phyloP scores from a whole-genome alignment of 2,888 invertebrate genomes.

The Drosophila anomalata region DNA sequence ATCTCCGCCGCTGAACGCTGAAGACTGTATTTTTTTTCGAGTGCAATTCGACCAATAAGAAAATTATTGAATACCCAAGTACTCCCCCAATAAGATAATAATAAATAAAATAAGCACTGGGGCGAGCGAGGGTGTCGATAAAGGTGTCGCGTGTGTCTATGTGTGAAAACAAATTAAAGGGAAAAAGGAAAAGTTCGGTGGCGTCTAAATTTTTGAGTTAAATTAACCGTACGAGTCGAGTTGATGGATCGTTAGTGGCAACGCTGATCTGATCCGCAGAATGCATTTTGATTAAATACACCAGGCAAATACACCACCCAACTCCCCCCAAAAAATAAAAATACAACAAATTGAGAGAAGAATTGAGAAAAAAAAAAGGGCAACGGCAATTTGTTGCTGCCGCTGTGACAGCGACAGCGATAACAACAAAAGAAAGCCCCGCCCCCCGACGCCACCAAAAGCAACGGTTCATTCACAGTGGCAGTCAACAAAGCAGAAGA shows the following conservation, averaged over 20 bases:
- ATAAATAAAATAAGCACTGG: conserved; percentile 6
- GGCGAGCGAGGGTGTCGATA: conserved; percentile 15
- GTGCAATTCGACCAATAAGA: conserved; percentile 37
- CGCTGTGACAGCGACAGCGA: conserved; percentile 1
- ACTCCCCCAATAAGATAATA: conserved; percentile 20
- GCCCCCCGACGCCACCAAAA: conserved; percentile 26
- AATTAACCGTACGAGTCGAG: conserved; percentile 6
- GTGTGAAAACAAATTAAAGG: conserved; percentile 45
- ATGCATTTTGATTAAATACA: conserved; percentile 16
- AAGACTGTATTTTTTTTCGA: conserved; percentile 27
- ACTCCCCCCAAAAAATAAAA: background rate
- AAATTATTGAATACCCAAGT: conserved; percentile 11
- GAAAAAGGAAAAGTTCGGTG: conserved; percentile 50
- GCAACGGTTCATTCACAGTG: conserved; percentile 37
- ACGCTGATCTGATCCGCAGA: conserved; percentile 3
- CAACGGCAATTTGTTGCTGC: conserved; percentile 31
- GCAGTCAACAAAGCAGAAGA: conserved; percentile 16
- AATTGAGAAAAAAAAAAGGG: conserved; percentile 5
- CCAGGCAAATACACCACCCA: background rate
- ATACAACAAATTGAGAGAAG: background rate
- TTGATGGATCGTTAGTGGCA: conserved; percentile 25
- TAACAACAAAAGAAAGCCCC: conserved; percentile 26
- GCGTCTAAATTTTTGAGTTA: conserved; percentile 56
- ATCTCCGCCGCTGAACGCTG: conserved; percentile 31
- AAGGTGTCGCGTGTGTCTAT: conserved; percentile 25